Evolutionary conservation across 2,797 vertebrate species (phyloP).

Genomic region (Falco columbarius): DNA sequence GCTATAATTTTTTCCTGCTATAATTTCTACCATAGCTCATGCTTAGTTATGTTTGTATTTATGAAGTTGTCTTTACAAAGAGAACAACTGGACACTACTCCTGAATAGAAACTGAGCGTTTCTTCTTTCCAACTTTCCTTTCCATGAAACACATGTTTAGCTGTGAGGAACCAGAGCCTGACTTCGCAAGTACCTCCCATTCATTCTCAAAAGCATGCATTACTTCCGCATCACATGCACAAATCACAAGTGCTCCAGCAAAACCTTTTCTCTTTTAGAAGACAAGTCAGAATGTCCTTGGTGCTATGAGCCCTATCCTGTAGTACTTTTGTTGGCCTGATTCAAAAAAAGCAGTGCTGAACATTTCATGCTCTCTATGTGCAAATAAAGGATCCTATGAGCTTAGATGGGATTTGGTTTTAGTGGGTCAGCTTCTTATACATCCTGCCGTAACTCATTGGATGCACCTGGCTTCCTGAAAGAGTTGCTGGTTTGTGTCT

Average conservation of each 20-base stretch:
- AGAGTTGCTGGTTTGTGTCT: background rate
- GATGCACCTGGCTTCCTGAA: background rate
- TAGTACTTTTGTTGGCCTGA: background rate
- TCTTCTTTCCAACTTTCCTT: background rate
- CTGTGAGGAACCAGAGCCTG: background rate
- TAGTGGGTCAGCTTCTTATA: background rate
- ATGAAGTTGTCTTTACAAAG: background rate
- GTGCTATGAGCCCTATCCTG: background rate
- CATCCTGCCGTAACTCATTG: background rate
- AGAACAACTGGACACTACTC: background rate
- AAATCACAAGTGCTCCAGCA: background rate
- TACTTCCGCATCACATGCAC: background rate
- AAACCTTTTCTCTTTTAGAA: background rate
- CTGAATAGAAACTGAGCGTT: background rate
- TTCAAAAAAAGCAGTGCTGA: background rate
- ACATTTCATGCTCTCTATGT: background rate
- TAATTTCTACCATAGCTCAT: background rate
- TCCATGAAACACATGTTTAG: background rate
- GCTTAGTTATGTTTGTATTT: background rate
- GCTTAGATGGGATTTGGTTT: background rate
- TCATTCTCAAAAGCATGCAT: background rate
- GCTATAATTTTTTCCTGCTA: background rate
- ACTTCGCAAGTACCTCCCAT: background rate
- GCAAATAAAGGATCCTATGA: background rate
- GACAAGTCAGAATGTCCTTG: background rate